These are phyloP conservation scores for Aphidius ervi DNA, from an alignment of 1,140 invertebrate species.

Conservation along the genomic window DNA sequence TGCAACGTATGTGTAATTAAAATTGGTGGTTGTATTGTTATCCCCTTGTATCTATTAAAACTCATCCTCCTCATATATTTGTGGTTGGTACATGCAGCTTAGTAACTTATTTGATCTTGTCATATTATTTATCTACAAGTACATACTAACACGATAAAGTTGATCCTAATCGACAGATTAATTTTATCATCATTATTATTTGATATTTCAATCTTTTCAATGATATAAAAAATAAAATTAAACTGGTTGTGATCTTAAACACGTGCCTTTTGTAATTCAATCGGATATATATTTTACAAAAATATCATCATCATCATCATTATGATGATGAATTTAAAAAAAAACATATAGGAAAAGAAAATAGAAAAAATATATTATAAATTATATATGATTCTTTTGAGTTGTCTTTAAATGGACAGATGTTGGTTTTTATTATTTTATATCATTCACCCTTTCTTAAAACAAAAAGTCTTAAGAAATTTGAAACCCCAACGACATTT, in stretches of 20 bases:
- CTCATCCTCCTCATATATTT: constrained; percentile 27
- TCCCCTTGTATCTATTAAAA: not conserved
- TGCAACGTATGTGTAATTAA: constrained; percentile 9
- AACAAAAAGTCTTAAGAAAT: no score
- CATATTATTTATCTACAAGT: not conserved
- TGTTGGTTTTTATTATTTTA: no score
- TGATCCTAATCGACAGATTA: constrained; percentile 8
- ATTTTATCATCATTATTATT: constrained; percentile 2
- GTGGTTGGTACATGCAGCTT: not conserved
- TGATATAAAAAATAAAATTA: not conserved
- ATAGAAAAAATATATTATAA: no score
- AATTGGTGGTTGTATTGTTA: not conserved
- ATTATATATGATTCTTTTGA: no score
- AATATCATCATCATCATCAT: constrained; percentile 2
- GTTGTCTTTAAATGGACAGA: no score
- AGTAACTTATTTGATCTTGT: not conserved
- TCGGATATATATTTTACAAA: constrained; percentile 47
- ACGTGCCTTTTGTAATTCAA: constrained; percentile 50
- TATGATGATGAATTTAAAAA: no score
- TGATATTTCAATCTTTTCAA: not conserved
- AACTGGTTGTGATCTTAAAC: constrained; percentile 35
- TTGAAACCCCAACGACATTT: no score
- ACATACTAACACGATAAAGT: constrained; percentile 4
- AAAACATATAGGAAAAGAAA: no score
- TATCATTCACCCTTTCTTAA: no score